Percentiles rank a stretch among this genome's conserved stretches.
Evolutionary conservation across 2,888 invertebrate species (phyloP).

Genomic region (Leptinotarsa tumamoca): DNA sequence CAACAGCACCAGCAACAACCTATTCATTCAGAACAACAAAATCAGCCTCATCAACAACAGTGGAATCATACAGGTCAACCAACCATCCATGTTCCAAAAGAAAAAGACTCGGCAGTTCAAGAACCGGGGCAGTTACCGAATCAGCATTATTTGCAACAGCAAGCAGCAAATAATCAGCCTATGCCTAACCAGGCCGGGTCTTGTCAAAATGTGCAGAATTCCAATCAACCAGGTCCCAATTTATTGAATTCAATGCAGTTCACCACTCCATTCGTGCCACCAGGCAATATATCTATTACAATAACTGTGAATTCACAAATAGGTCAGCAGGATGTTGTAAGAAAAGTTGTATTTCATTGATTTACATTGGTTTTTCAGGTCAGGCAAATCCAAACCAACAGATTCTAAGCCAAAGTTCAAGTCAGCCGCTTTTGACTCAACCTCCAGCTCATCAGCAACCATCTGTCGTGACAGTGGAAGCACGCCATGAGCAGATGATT

Average conservation of each 20-base stretch:
- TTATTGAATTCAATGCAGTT: slow-evolving; percentile 26
- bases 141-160: slow-evolving; percentile 28
- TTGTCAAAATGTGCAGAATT: slow-evolving; percentile 16
- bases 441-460: slow-evolving; percentile 5
- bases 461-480: slow-evolving; percentile 54
- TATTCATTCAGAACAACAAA: slow-evolving; percentile 33
- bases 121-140: slow-evolving; percentile 26
- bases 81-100: slow-evolving; percentile 40
- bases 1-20: slow-evolving; percentile 27
- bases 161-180: slow-evolving; percentile 29
- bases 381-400: slow-evolving; percentile 18
- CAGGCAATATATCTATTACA: slow-evolving; percentile 28
- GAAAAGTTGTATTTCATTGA: neutral
- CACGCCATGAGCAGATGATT: slow-evolving; percentile 22
- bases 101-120: slow-evolving; percentile 25
- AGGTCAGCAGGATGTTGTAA: slow-evolving; percentile 10
- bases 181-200: neutral
- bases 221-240: slow-evolving; percentile 21
- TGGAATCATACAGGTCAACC: slow-evolving; percentile 59
- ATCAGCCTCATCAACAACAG: slow-evolving; percentile 44
- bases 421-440: slow-evolving; percentile 12
- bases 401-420: neutral
- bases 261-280: slow-evolving; percentile 16
- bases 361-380: neutral
- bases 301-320: slow-evolving; percentile 26